phyloP scores from a whole-genome alignment of 1,140 invertebrate species.

The Melanaphis sacchari region DNA sequence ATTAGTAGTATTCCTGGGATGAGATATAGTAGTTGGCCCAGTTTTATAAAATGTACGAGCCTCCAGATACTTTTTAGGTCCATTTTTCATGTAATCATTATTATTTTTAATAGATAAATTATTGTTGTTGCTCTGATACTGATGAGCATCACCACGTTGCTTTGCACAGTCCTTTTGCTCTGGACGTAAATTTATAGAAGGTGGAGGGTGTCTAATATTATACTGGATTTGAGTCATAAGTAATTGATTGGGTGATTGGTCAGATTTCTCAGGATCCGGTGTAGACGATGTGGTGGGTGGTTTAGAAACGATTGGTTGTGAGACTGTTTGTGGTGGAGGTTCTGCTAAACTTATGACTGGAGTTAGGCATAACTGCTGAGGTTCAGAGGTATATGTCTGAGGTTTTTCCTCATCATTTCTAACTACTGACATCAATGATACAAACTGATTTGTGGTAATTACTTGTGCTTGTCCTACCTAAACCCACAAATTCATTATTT shows the following conservation, averaged over 20 bases:
- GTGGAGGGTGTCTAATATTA: constrained; percentile 49
- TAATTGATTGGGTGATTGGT: constrained; percentile 49
- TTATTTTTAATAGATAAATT: constrained; percentile 50
- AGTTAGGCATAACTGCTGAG: constrained; percentile 44
- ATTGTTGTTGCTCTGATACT: constrained; percentile 49
- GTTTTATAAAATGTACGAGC: constrained; percentile 53
- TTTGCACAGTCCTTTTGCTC: constrained; percentile 44
- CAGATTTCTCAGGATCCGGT: constrained; percentile 43
- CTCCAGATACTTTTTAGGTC: constrained; percentile 44
- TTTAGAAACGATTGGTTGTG: constrained; percentile 38
- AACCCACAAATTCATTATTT: constrained; percentile 32
- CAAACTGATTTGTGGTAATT: constrained; percentile 54
- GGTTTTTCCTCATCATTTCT: constrained; percentile 56
- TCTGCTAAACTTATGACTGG: constrained; percentile 50
- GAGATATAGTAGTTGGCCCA: constrained; percentile 25
- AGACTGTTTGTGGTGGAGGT: constrained; percentile 5
- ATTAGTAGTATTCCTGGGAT: constrained; percentile 49
- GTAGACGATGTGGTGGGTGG: constrained; percentile 28
- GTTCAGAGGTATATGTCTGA: constrained; percentile 40
- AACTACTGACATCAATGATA: constrained; percentile 54
- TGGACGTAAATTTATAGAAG: constrained; percentile 33
- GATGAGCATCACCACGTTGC: constrained; percentile 31
- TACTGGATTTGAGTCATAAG: constrained; percentile 53
- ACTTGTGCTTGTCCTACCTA: constrained; percentile 54
- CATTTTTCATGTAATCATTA: constrained; percentile 47